These are phyloP conservation scores for Acanthis flammea DNA, from an alignment of 2,797 vertebrate species.

Conservation along the genomic window DNA sequence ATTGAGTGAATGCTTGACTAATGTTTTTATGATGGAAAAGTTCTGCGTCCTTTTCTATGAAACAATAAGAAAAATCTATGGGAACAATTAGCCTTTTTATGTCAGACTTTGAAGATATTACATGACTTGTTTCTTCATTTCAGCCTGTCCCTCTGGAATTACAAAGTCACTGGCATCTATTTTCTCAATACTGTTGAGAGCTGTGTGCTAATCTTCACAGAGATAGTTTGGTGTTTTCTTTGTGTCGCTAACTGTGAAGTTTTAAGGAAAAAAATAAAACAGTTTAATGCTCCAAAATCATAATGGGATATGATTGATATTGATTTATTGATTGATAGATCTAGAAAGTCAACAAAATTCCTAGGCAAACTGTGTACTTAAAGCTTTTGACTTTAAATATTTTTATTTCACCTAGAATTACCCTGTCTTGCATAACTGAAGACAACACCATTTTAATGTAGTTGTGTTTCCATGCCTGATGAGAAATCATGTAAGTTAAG, in stretches of 20 bases:
- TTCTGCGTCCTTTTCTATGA: constrained; percentile 1
- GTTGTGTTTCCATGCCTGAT: neutral
- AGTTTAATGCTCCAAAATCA: neutral
- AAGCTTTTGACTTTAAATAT: neutral
- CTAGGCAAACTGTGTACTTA: neutral
- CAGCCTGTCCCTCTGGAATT: constrained; percentile 31
- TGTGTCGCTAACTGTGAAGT: neutral
- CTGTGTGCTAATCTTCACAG: neutral
- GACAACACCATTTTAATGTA: neutral
- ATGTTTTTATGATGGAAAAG: constrained; percentile 19
- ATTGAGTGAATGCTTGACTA: neutral
- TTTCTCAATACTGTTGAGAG: neutral
- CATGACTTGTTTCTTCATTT: constrained; percentile 39
- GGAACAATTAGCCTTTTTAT: constrained; percentile 27
- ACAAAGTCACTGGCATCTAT: neutral
- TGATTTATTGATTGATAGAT: neutral
- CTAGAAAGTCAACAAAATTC: neutral
- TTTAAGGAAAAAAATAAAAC: neutral
- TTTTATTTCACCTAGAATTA: neutral
- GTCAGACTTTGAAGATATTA: constrained; percentile 36
- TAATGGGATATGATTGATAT: neutral
- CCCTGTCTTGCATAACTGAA: neutral
- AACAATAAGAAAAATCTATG: constrained; percentile 45
- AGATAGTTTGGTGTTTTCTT: neutral
- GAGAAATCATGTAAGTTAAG: constrained; percentile 8